Conservation (phyloP, 1,140 invertebrate genomes). For the Phenacoccus solenopsis region DNA sequence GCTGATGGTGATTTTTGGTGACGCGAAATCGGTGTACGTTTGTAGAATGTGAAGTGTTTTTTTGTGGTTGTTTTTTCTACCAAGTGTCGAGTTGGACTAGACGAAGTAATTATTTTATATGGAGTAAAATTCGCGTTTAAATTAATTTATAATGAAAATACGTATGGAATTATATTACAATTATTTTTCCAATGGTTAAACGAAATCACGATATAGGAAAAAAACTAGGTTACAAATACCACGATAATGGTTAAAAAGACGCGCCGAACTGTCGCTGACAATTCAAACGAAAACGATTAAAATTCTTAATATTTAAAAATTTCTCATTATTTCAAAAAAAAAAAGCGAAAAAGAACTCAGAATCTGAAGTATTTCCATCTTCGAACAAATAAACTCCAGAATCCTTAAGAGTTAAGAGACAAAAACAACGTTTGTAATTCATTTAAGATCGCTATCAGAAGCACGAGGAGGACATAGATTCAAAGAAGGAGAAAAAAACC, state of each 20-base stretch:
- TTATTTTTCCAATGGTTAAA: too few species aligned
- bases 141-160: too few species aligned
- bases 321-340: not conserved
- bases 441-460: conserved; percentile 16
- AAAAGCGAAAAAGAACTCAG: not conserved
- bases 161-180: too few species aligned
- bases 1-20: not conserved
- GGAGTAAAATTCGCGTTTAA: too few species aligned
- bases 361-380: not conserved
- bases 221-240: too few species aligned
- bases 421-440: conserved; percentile 14
- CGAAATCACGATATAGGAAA: too few species aligned
- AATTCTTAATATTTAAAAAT: not conserved
- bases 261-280: too few species aligned
- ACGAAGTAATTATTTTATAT: too few species aligned
- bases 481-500: not conserved
- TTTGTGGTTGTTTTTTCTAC: too few species aligned
- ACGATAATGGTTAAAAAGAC: too few species aligned
- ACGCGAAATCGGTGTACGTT: not conserved
- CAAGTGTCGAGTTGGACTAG: too few species aligned
- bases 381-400: not conserved
- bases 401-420: not conserved
- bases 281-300: not conserved
- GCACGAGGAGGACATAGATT: conserved; percentile 7
- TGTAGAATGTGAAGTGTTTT: not conserved